Conservation (phyloP, 1,140 invertebrate genomes). For the Bombus polaris region DNA sequence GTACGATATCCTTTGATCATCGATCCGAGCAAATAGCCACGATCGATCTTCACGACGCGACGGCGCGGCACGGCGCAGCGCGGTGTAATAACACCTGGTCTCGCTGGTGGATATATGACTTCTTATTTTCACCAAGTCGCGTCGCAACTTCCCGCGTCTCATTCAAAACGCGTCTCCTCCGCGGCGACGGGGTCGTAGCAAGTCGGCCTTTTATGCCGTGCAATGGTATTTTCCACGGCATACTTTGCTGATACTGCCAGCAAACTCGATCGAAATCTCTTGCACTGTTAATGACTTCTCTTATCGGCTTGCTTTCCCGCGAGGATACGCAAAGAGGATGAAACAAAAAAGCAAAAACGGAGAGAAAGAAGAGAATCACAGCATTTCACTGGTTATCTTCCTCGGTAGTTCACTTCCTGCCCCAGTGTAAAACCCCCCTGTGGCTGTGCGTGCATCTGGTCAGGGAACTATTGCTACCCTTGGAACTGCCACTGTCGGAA, state of each 20-base stretch:
- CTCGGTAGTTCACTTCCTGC: constrained; percentile 74
- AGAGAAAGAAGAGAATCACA: background rate
- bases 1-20: background rate
- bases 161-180: background rate
- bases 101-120: background rate
- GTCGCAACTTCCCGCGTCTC: background rate
- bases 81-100: background rate
- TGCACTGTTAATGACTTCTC: background rate
- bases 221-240: background rate
- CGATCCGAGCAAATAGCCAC: background rate
- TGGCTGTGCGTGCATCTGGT: constrained; percentile 53
- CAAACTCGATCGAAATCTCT: background rate
- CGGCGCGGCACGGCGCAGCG: too few species aligned
- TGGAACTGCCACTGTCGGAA: constrained; percentile 74
- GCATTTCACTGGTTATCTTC: background rate
- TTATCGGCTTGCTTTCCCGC: background rate
- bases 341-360: background rate
- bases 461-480: constrained; percentile 72
- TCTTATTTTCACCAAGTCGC: background rate
- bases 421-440: constrained; percentile 74
- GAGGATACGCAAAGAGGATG: background rate
- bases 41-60: constrained; percentile 5
- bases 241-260: background rate
- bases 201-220: background rate
- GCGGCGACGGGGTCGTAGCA: background rate